Conservation (phyloP, 2,888 invertebrate species). For the Odontothrips loti region DNA sequence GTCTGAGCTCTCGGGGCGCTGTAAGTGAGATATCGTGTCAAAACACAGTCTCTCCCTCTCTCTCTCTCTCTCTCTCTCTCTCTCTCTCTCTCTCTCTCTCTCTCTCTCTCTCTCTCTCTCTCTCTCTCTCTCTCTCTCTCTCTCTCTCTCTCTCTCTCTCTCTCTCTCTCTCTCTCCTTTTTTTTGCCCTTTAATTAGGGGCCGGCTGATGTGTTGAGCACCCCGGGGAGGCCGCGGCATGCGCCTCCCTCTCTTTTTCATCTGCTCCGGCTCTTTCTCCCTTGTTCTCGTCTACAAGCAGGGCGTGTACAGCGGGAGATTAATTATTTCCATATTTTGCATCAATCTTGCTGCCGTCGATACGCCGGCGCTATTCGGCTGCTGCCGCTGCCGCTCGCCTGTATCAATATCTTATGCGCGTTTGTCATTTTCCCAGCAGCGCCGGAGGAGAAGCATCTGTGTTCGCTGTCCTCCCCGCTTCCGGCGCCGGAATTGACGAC, state of each 20-base stretch:
- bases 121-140: background rate
- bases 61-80: background rate
- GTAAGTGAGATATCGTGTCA: slow-evolving; percentile 24
- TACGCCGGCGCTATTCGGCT: background rate
- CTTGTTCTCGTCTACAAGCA: slow-evolving; percentile 21
- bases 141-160: background rate
- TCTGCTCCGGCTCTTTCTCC: background rate
- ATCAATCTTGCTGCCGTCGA: slow-evolving; percentile 19
- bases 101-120: background rate
- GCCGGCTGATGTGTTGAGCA: background rate
- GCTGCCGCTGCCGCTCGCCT: background rate
- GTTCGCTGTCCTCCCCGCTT: background rate
- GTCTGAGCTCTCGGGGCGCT: slow-evolving; percentile 14
- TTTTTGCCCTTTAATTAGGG: slow-evolving; percentile 7
- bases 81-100: background rate
- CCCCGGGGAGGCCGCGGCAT: background rate
- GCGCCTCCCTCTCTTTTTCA: background rate
- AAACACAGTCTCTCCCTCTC: background rate
- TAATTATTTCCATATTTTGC: slow-evolving; percentile 27
- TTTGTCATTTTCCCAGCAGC: slow-evolving; percentile 19
- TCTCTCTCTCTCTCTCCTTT: background rate
- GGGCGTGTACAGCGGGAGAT: slow-evolving; percentile 16
- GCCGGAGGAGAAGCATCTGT: background rate
- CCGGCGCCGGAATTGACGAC: background rate
- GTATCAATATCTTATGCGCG: slow-evolving; percentile 16